phyloP scores from a whole-genome alignment of 2,797 vertebrate genomes.

The Acipenser oxyrinchus region DNA sequence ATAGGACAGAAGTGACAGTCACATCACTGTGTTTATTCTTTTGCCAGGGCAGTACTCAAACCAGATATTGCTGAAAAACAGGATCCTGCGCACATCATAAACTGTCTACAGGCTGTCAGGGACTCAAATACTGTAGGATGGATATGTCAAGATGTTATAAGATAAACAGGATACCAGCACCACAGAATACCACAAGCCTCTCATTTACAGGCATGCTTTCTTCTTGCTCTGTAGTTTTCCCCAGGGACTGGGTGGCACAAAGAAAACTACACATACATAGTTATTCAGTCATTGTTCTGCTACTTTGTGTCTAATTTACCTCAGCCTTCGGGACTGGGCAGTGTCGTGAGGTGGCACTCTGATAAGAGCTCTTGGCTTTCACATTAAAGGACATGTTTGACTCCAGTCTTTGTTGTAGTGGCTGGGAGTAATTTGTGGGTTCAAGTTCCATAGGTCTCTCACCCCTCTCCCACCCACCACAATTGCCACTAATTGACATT shows the following conservation, averaged over 20 bases:
- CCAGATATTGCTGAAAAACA: constrained; percentile 40
- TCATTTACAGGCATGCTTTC: constrained; percentile 3
- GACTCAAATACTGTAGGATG: constrained; percentile 14
- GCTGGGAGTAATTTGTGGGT: constrained; percentile 59
- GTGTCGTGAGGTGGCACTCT: constrained; percentile 49
- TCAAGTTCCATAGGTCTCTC: constrained; percentile 49
- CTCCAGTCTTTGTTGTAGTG: constrained; percentile 51
- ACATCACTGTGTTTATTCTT: constrained; percentile 53
- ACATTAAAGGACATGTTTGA: constrained; percentile 51
- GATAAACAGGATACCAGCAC: constrained; percentile 31
- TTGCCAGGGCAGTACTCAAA: constrained; percentile 38
- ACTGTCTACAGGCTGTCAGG: constrained; percentile 41
- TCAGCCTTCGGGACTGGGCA: constrained; percentile 58
- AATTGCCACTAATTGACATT: constrained; percentile 75
- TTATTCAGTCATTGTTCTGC: constrained; percentile 1
- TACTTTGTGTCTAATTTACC: constrained; percentile 33
- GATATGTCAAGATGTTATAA: constrained; percentile 12
- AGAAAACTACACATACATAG: not conserved
- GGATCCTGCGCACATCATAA: constrained; percentile 30
- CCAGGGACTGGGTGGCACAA: constrained; percentile 22
- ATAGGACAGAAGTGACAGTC: constrained; percentile 43
- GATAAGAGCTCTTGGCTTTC: constrained; percentile 50
- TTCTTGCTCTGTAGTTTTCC: constrained; percentile 16
- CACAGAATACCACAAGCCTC: constrained; percentile 5
- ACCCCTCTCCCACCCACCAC: constrained; percentile 53